Evolutionary conservation across 2,113 vertebrate species (phyloP).

Genomic region (Aspiorhynchus laticeps): DNA sequence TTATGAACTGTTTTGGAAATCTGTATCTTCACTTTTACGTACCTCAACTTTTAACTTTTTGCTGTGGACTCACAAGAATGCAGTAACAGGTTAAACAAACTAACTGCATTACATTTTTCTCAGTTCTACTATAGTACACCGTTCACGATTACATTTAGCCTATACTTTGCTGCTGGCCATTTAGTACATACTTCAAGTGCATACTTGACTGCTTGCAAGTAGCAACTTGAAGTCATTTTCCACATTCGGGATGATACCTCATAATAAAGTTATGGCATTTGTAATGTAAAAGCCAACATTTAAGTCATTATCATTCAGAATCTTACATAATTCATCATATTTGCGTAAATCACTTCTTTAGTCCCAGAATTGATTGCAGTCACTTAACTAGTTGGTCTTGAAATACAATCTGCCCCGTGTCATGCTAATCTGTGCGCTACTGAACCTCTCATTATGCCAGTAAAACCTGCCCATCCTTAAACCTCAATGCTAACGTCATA

Average conservation of each 20-base stretch:
- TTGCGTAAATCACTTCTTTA: no score
- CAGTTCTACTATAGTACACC: not conserved
- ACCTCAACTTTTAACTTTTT: not conserved
- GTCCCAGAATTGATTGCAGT: not conserved
- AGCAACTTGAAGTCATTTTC: slow-evolving; percentile 20
- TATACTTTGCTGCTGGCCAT: not conserved
- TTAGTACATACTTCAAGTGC: not conserved
- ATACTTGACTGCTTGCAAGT: slow-evolving; percentile 15
- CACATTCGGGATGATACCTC: not conserved
- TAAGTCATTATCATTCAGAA: not conserved
- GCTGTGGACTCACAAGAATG: not conserved
- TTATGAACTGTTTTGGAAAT: not conserved
- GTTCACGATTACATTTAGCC: not conserved
- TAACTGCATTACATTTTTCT: not conserved
- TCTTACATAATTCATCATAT: not conserved
- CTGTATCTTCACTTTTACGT: not conserved
- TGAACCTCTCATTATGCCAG: slow-evolving; percentile 9
- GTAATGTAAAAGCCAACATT: not conserved
- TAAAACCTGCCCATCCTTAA: slow-evolving; percentile 1
- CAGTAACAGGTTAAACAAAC: not conserved
- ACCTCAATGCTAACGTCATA: not conserved
- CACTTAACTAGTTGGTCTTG: slow-evolving; percentile 9
- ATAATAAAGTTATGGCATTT: not conserved
- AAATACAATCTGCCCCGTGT: not conserved
- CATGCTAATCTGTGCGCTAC: not conserved